Base-by-base conservation (phyloP, 2,797 vertebrate species). In the Tenualosa ilisha region DNA sequence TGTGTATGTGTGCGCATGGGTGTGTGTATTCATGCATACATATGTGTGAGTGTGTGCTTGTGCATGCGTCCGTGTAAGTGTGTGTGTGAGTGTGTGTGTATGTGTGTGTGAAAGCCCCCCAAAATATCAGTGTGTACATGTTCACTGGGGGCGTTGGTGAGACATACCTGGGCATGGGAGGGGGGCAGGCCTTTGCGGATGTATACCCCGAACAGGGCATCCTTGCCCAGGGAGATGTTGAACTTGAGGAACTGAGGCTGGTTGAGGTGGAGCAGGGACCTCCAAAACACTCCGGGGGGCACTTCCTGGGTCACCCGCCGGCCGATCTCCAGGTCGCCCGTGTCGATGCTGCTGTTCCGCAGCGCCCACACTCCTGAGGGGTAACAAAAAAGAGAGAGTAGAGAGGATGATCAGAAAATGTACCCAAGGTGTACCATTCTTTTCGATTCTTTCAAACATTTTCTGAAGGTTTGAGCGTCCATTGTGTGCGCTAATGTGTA, bases 291-390 rank as follows among this genome's bases (percentile, higher is more conserved):
- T 6, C 96, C 96, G 0, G 96, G 96, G 8, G 97, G 97, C 22
- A 99, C 97, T 90, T 99, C 98, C 86, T 99, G 98, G 54, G 96
- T 97, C 89, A 97, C 97, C 1, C 97, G 94, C 86, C 97, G 96
- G 24, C 98, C 98, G 7, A 99, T 96, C 87, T 99, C 97, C 2
- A 98, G 94, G 90, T 94, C 97, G 26, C 98, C 98, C 0, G 95
- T 97, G 89, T 99, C 98, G 94, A 99, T 97, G 92, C 98, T 99
- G 96, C 97, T 99, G 92, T 99, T 99, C 87, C 95, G 96, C 65
- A 95, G 89, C 0, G 94, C 93, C 97, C 97, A 97, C 0, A 96
- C 93, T 85, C 96, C 98, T 99, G 93, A 63, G 86, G 91, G 91
- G 83, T 87, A 90, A 89, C 87, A 93, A 89, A 90, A 61, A 84